Percentiles rank a stretch among this genome's conserved stretches.
Evolutionary conservation across 2,797 vertebrate species (phyloP).

Genomic region (Sebastiscus albofasciatus): DNA sequence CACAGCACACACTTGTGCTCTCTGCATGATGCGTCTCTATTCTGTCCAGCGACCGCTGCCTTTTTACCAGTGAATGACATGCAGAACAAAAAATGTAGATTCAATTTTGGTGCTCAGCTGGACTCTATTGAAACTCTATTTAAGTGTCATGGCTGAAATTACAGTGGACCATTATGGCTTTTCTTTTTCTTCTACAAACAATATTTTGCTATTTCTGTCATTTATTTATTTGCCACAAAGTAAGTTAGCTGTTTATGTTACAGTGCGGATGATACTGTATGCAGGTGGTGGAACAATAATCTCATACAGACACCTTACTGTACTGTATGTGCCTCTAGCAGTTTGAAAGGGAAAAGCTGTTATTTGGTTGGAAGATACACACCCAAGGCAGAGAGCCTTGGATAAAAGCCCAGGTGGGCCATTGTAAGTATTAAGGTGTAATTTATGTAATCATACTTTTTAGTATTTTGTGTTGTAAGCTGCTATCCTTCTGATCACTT

Average conservation of each 20-base stretch:
- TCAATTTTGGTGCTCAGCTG: neutral
- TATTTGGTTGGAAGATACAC: neutral
- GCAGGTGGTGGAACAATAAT: slow-evolving; percentile 4
- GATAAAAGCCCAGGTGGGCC: neutral
- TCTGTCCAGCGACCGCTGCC: neutral
- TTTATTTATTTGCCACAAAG: slow-evolving; percentile 1
- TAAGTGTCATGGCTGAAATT: slow-evolving; percentile 5
- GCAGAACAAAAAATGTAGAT: neutral
- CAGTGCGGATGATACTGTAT: neutral
- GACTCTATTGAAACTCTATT: neutral
- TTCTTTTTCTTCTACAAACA: neutral
- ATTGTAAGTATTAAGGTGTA: neutral
- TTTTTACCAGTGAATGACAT: neutral
- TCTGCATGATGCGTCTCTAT: neutral
- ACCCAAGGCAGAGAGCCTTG: neutral
- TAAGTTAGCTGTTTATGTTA: neutral
- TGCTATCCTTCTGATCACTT: neutral
- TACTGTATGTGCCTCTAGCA: neutral
- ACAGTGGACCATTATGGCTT: neutral
- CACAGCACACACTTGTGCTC: neutral
- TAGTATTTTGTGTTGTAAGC: neutral
- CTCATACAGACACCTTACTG: neutral
- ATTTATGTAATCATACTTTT: neutral
- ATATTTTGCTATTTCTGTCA: neutral
- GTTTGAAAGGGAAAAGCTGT: neutral